Conservation (phyloP, 2,113 vertebrate genomes). For the Varanus salvator region DNA sequence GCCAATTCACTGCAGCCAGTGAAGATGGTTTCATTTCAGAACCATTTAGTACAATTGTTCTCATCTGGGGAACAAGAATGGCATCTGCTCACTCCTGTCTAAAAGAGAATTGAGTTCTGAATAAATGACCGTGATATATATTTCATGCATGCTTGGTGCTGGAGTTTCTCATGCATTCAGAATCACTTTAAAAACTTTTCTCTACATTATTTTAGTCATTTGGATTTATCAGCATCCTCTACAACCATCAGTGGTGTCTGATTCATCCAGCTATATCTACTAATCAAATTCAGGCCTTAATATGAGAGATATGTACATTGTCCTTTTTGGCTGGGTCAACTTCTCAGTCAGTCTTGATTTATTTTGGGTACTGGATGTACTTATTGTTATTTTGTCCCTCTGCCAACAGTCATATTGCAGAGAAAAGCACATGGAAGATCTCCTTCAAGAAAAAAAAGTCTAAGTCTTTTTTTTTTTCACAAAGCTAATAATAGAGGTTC, state of each 20-base stretch:
- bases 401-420: not conserved
- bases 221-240: not conserved
- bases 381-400: not conserved
- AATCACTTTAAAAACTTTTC: not conserved
- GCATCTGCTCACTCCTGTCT: not conserved
- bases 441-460: not conserved
- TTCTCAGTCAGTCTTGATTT: constrained; percentile 5
- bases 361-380: not conserved
- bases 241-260: not conserved
- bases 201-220: not conserved
- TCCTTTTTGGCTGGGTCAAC: not conserved
- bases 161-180: not conserved
- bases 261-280: not conserved
- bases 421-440: not conserved
- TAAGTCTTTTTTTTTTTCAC: not conserved
- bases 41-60: not conserved
- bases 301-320: not conserved
- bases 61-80: not conserved
- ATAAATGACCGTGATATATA: not conserved
- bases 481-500: not conserved
- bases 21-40: not conserved
- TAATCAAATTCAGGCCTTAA: constrained; percentile 4
- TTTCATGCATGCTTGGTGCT: not conserved
- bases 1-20: not conserved
- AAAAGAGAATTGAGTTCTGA: not conserved